These are phyloP conservation scores for Diprion similis DNA, from an alignment of 1,140 invertebrate species.

Conservation along the genomic window DNA sequence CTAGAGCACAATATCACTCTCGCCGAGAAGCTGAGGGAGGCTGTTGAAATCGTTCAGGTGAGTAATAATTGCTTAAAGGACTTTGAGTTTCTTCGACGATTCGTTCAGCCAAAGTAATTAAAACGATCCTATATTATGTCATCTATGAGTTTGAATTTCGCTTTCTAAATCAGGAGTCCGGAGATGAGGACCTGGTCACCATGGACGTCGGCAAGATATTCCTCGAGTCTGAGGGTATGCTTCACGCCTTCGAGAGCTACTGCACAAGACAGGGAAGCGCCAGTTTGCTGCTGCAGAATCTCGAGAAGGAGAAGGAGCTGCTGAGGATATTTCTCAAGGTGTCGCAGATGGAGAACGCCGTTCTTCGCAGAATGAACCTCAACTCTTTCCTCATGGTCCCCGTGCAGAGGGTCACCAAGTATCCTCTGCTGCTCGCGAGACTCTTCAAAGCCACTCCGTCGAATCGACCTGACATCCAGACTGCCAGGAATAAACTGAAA, in stretches of 20 bases:
- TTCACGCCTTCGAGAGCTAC: slow-evolving; percentile 93
- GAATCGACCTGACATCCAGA: slow-evolving; percentile 66
- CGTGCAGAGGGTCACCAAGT: slow-evolving; percentile 90
- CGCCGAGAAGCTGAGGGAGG: slow-evolving; percentile 84
- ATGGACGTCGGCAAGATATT: slow-evolving; percentile 93
- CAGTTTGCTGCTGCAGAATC: slow-evolving; percentile 85
- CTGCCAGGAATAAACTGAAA: slow-evolving; percentile 77
- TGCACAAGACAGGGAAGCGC: slow-evolving; percentile 90
- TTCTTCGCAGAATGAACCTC: slow-evolving; percentile 92
- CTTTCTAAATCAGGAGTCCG: slow-evolving; percentile 48
- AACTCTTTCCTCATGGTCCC: slow-evolving; percentile 97
- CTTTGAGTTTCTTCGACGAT: too few relatives aligned
- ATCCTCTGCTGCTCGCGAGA: slow-evolving; percentile 88
- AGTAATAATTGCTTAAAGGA: background rate
- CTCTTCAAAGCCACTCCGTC: slow-evolving; percentile 90
- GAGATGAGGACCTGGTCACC: slow-evolving; percentile 82
- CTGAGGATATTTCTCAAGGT: slow-evolving; percentile 93
- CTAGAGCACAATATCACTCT: slow-evolving; percentile 88
- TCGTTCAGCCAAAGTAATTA: too few relatives aligned
- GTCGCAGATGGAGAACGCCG: slow-evolving; percentile 95
- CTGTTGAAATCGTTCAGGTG: slow-evolving; percentile 80
- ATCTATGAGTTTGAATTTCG: too few relatives aligned
- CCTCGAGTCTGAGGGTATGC: slow-evolving; percentile 89
- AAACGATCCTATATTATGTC: too few relatives aligned
- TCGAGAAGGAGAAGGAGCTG: slow-evolving; percentile 95